Evolutionary conservation across 2,113 vertebrate genomes (phyloP), one percentile per base, ranked within the genome.

Genomic region (Osmerus eperlanus): DNA sequence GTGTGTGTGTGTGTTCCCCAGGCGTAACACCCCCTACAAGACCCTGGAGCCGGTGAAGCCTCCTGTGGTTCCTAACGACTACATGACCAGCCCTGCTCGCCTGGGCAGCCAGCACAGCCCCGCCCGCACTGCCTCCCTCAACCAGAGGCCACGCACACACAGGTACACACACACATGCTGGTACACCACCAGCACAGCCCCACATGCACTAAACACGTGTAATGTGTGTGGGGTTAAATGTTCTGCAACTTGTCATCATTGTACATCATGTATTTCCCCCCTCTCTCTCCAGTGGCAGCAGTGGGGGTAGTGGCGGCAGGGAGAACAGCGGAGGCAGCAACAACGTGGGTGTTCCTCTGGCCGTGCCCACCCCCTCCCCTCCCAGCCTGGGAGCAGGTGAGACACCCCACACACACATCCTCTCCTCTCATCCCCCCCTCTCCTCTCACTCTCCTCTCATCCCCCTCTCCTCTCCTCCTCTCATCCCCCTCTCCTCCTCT

Each of bases 21-120:
- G 96, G 63, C 94, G 96, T 83, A 99, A 96, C 91, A 95, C 95
- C 51, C 90, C 96, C 60, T 98, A 98, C 78, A 99, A 98, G 91
- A 99, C 97, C 61, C 89, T 99, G 89, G 97, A 99, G 87, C 97
- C 97, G 2, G 97, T 99, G 75, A 99, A 97, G 77, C 97, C 97
- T 0, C 97, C 97, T 58, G 96, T 95, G 0, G 95, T 99, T 79
- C 97, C 97, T 75, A 99, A 97, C 81, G 97, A 99, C 92, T 99
- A 99, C 86, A 98, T 99, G 97, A 99, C 96, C 73, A 99, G 97
- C 89, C 97, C 97, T 36, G 97, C 96, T 56, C 92, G 97, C 11
- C 87, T 98, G 66, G 94, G 95, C 80, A 96, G 92, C 79, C 95
- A 95, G 81, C 94, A 98, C 87, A 99, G 97, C 85, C 97, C 97